Evolutionary conservation across 1,140 invertebrate species (phyloP).

Genomic region (Ectropis grisescens): DNA sequence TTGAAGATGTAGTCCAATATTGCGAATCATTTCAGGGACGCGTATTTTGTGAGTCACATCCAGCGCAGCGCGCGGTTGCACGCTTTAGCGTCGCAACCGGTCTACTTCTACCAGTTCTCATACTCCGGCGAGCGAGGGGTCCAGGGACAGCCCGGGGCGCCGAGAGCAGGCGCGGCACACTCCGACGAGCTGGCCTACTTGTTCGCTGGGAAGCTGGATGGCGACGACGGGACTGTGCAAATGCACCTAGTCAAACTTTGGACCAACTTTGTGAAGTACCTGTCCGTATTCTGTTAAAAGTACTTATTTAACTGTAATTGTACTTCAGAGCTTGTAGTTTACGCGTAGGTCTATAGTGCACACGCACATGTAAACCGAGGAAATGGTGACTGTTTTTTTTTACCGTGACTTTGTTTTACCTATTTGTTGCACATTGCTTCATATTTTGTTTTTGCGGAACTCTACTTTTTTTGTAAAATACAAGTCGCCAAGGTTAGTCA

Average conservation of each 20-base stretch:
- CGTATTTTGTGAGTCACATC: conserved; percentile 43
- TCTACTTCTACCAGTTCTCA: conserved; percentile 51
- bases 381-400: too few species aligned
- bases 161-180: conserved; percentile 42
- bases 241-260: conserved; percentile 29
- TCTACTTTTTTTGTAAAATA: too few species aligned
- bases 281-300: too few species aligned
- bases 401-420: too few species aligned
- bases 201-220: conserved; percentile 27
- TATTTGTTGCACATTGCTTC: too few species aligned
- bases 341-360: too few species aligned
- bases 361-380: too few species aligned
- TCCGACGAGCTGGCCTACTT: conserved; percentile 49
- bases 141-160: conserved; percentile 17
- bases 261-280: conserved; percentile 49
- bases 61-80: conserved; percentile 34
- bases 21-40: conserved; percentile 33
- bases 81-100: conserved; percentile 15
- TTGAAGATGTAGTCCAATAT: too few species aligned
- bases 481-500: too few species aligned
- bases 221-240: conserved; percentile 33
- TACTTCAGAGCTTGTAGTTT: conserved; percentile 1
- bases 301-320: not conserved
- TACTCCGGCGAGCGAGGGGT: conserved; percentile 31
- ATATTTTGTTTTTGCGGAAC: too few species aligned